Evolutionary conservation across 1,140 invertebrate genomes (phyloP).

Genomic region (Choristoneura fumiferana): DNA sequence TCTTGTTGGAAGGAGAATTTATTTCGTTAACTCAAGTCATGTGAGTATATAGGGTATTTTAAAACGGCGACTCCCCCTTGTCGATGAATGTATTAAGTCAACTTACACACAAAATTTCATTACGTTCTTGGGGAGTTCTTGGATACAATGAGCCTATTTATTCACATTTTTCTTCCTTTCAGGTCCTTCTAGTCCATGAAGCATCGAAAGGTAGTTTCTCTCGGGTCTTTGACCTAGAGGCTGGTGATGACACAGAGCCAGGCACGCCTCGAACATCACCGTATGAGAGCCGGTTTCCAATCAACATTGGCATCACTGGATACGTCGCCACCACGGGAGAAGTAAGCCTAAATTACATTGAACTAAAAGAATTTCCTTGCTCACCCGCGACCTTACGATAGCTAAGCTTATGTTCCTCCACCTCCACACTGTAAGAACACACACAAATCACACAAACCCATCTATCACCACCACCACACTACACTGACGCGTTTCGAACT

Average conservation of each 20-base stretch:
- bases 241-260: slow-evolving; percentile 86
- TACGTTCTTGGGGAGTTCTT: not conserved
- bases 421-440: no score
- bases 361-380: no score
- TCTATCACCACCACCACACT: no score
- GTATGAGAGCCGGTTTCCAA: slow-evolving; percentile 95
- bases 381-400: no score
- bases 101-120: not conserved
- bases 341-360: no score
- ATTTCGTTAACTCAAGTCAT: slow-evolving; percentile 5
- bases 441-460: no score
- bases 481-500: no score
- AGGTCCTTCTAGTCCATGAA: slow-evolving; percentile 93
- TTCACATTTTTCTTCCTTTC: slow-evolving; percentile 34
- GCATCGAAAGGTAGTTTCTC: slow-evolving; percentile 93
- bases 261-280: slow-evolving; percentile 82
- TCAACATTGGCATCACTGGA: slow-evolving; percentile 97
- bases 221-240: slow-evolving; percentile 94
- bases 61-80: not conserved
- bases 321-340: slow-evolving; percentile 97
- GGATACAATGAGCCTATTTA: not conserved
- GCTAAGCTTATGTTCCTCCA: no score
- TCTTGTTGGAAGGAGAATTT: slow-evolving; percentile 6
- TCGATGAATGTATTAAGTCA: not conserved
- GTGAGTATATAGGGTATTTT: slow-evolving; percentile 6